phyloP scores from a whole-genome alignment of 2,113 vertebrate species.

The Dicrurus megarhynchus region DNA sequence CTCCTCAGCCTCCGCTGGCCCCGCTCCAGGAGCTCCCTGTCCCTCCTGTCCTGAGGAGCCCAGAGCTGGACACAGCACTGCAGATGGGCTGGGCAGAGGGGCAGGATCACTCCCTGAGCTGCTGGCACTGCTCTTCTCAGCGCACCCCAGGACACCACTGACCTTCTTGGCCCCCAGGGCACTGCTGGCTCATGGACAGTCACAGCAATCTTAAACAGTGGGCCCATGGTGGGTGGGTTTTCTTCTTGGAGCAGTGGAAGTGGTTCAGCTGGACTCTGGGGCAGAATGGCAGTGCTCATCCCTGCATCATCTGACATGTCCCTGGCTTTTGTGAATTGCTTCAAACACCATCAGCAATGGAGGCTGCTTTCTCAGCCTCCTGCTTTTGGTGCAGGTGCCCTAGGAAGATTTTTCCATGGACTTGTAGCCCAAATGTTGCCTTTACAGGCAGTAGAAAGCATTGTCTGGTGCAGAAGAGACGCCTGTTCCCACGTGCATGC shows the following conservation, averaged over 20 bases:
- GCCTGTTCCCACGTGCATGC: neutral
- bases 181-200: neutral
- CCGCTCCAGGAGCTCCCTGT: neutral
- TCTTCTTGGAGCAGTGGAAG: neutral
- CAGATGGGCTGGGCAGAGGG: neutral
- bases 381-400: neutral
- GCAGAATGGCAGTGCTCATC: neutral
- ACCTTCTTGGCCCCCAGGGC: fast-evolving
- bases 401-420: neutral
- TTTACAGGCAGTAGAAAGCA: neutral
- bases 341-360: neutral
- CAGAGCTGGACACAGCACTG: neutral
- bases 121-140: fast-evolving
- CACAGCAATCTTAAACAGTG: neutral
- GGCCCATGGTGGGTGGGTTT: neutral
- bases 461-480: neutral
- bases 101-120: neutral
- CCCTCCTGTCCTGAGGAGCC: neutral
- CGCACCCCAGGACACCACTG: neutral
- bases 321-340: neutral
- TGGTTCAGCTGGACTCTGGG: too few species aligned
- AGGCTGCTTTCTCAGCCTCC: neutral
- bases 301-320: neutral
- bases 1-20: fast-evolving
- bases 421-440: neutral